phyloP scores from a whole-genome alignment of 2,888 invertebrate species.

The Drosophila quinaria region DNA sequence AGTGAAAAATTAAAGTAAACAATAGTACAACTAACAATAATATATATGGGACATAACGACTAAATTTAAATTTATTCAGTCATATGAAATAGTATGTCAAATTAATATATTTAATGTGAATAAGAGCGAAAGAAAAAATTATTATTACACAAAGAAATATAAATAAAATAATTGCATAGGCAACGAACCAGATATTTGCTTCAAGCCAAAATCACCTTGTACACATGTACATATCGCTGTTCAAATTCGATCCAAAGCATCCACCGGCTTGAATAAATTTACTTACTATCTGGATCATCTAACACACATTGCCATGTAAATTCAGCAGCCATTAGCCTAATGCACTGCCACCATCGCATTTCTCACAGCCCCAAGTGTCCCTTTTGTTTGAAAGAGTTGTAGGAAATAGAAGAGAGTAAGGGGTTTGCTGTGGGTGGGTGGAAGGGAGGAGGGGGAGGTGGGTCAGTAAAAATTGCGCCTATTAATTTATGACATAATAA shows the following conservation, averaged over 20 bases:
- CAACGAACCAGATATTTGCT: not conserved
- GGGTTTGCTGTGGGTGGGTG: not conserved
- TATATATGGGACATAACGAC: too few species aligned
- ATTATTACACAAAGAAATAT: too few species aligned
- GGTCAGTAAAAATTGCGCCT: slow-evolving; percentile 72
- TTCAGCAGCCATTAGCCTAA: slow-evolving; percentile 65
- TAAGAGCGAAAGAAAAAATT: too few species aligned
- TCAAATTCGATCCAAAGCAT: not conserved
- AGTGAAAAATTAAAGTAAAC: not conserved
- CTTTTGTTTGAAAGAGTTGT: slow-evolving; percentile 28
- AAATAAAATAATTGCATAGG: not conserved
- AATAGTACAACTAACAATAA: not conserved
- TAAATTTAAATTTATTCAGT: too few species aligned
- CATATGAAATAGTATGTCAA: too few species aligned
- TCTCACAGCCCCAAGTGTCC: slow-evolving; percentile 66
- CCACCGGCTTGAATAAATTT: not conserved
- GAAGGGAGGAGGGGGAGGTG: slow-evolving; percentile 11
- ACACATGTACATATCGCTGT: not conserved
- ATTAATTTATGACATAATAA: slow-evolving; percentile 82
- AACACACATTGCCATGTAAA: slow-evolving; percentile 45
- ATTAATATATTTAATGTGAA: too few species aligned
- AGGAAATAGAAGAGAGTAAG: not conserved
- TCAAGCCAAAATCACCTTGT: not conserved
- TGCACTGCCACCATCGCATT: slow-evolving; percentile 68
- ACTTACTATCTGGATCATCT: slow-evolving; percentile 59